Percentiles rank a stretch among this genome's conserved stretches.
Evolutionary conservation across 2,797 vertebrate genomes (phyloP).

Genomic region (Uromys caudimaculatus): DNA sequence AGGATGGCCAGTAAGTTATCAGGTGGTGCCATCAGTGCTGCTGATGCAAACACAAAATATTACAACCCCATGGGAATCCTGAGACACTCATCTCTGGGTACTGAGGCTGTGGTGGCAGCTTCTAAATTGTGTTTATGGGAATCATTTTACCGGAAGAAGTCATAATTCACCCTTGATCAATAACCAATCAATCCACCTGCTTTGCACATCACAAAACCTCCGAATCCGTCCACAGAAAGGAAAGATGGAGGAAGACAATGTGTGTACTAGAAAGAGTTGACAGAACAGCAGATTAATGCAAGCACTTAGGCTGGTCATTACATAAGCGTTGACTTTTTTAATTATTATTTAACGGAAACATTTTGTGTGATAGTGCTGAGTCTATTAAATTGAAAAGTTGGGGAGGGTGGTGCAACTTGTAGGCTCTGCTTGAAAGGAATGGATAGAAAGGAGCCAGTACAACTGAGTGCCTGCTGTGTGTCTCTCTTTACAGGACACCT

Average conservation of each 20-base stretch:
- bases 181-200: constrained; percentile 82
- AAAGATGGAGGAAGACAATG: constrained; percentile 33
- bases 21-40: background rate
- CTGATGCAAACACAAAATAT: constrained; percentile 81
- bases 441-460: background rate
- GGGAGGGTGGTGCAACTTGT: background rate
- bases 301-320: constrained; percentile 58
- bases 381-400: background rate
- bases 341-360: constrained; percentile 25
- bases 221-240: constrained; percentile 66
- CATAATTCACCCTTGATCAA: constrained; percentile 85
- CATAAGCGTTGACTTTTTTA: background rate
- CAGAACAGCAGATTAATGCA: constrained; percentile 22
- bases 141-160: constrained; percentile 81
- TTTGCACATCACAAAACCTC: constrained; percentile 76
- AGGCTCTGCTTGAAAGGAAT: background rate
- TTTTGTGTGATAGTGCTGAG: constrained; percentile 19
- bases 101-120: constrained; percentile 61
- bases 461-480: background rate
- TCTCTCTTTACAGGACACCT: background rate
- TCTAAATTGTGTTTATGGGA: constrained; percentile 82
- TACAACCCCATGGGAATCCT: constrained; percentile 73
- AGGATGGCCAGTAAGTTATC: background rate
- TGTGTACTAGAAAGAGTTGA: constrained; percentile 58
- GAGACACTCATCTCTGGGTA: constrained; percentile 75